Base-by-base conservation (phyloP, 2,113 vertebrate genomes). In the Pangasianodon gigas region DNA sequence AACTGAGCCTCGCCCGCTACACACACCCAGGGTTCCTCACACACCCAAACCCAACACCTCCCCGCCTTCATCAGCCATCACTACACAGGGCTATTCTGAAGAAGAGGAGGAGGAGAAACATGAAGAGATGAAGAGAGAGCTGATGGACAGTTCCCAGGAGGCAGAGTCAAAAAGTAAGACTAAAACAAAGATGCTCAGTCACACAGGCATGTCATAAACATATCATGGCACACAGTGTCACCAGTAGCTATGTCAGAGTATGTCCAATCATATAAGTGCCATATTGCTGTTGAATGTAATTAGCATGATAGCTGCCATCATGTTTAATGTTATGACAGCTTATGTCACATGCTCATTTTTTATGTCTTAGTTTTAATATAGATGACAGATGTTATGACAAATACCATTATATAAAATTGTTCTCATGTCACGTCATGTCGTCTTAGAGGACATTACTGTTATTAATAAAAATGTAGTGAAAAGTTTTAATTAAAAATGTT, bases 121-220 rank as follows among this genome's bases (percentile, higher is more conserved):
- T 6, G 1, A 62, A 16, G 32, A 81, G 65, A 32, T 0, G 51
- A 75, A 94, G 0, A 90, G 71, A 46, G 90, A 92, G 62, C 37
- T 83, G 3, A 29, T 21, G 1, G 91, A 93, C 74, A 92, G 92
- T 90, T 95, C 94, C 0, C 91, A 92, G 89, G 93, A 96, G 92
- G 84, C 86, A 37, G 74, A 94, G 32, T 37, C 84, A 0, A 91
- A 92, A 0, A 94, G 94, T 95, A 92, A 67, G 5, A 65, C 51
- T 29, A 26, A 37, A 83, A 32, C 4, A 44, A 54, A 37, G 11
- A 29, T 44, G 16, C 48, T 56, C 67, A 41, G 71, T 16, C 29
- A 79, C 79, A 81, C 75, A 51, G 24, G 4, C 75, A 14, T 51
- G 24, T 6, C 1, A 79, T 79, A 14, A 79, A 6, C 21, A 79